Evolutionary conservation across 2,113 vertebrate genomes (phyloP), one percentile per base, ranked within the genome.

Genomic region (Tilapia sparmanii): DNA sequence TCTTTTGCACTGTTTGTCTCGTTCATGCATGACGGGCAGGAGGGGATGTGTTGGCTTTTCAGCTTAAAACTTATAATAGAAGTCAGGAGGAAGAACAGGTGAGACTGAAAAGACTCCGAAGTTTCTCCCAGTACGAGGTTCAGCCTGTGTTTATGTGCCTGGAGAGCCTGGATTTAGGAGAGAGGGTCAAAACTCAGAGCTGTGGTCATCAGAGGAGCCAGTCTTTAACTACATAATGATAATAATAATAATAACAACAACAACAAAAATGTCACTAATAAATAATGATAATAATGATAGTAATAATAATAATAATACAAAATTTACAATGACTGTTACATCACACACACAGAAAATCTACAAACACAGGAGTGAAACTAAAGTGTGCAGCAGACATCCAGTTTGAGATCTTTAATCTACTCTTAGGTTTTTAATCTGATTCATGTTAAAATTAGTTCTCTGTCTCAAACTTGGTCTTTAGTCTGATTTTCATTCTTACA

Each of bases 41-140:
- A 71, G 82, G 85, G 81, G 89, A 84, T 91, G 89, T 91, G 85
- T 86, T 86, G 82, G 91, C 79, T 93, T 86, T 85, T 76, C 81
- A 68, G 83, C 57, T 90, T 87, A 87, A 90, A 90, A 87, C 54
- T 57, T 90, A 29, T 50, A 90, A 84, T 63, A 76, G 81, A 91
- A 71, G 59, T 53, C 52, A 54, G 61, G 45, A 40, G 59, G 50
- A 79, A 78, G 73, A 86, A 50, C 82, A 87, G 88, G 88, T 89
- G 61, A 86, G 83, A 81, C 22, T 3, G 26, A 80, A 81, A 47
- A 82, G 53, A 86, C 63, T 85, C 66, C 2, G 4, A 54, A 31
- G 38, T 76, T 84, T 83, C 47, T 61, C 26, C 81, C 11, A 6
- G 31, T 76, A 71, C 8, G 35, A 84, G 68, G 86, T 80, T 55